phyloP scores from a whole-genome alignment of 2,113 vertebrate genomes.

The Uropsilus gracilis region DNA sequence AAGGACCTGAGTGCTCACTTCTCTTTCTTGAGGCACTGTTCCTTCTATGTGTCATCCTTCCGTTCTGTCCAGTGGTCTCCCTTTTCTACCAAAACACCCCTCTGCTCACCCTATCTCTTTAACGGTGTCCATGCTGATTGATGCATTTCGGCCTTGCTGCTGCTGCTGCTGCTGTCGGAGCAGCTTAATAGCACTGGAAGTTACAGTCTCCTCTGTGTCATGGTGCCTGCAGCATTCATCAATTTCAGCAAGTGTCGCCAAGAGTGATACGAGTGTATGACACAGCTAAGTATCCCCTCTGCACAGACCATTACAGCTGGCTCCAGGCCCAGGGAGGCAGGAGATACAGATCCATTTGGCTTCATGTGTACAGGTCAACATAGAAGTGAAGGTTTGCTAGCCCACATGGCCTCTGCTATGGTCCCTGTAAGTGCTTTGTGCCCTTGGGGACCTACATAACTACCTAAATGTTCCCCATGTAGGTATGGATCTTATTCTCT shows the following conservation, averaged over 20 bases:
- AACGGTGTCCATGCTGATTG: not conserved
- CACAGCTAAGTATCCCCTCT: slow-evolving; percentile 68
- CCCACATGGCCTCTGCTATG: not conserved
- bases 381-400: not conserved
- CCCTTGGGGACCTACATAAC: not conserved
- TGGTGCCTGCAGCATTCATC: slow-evolving; percentile 52
- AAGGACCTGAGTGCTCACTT: not conserved
- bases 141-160: not conserved
- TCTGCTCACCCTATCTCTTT: not conserved
- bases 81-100: not conserved
- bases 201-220: slow-evolving; percentile 58
- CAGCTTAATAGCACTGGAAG: slow-evolving; percentile 47
- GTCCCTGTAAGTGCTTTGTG: not conserved
- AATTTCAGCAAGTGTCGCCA: slow-evolving; percentile 66
- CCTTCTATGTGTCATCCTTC: not conserved
- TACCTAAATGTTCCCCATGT: not conserved
- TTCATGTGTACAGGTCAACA: not conserved
- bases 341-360: not conserved
- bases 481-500: not conserved
- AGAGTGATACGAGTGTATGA: slow-evolving; percentile 62
- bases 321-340: slow-evolving; percentile 42
- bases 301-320: slow-evolving; percentile 69
- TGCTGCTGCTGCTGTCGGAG: not conserved
- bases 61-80: not conserved
- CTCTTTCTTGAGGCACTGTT: not conserved